A percentile compares a stretch with the other conserved stretches of the same genome.
These are phyloP conservation scores for Trilocha varians DNA, from an alignment of 2,888 invertebrate species.

Conservation along the genomic window DNA sequence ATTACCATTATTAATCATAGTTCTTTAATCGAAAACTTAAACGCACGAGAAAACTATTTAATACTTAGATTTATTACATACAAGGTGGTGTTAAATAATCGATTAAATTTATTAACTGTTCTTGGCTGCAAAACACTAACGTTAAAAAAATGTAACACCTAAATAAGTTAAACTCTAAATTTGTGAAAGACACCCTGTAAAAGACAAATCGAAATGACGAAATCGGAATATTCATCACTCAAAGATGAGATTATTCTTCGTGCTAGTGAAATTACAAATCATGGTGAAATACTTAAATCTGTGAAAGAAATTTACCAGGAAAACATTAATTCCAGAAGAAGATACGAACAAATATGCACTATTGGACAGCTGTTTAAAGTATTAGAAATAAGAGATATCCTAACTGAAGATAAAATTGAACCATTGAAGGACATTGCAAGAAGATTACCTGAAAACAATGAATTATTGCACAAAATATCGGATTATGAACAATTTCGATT, in stretches of 20 bases:
- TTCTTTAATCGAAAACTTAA: no score
- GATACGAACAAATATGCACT: constrained; percentile 44
- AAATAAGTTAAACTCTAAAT: no score
- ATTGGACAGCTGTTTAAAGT: constrained; percentile 42
- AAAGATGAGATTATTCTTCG: constrained; percentile 36
- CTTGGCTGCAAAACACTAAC: no score
- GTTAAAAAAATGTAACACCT: no score
- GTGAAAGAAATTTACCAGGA: constrained; percentile 46
- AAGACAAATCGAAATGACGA: constrained; percentile 46
- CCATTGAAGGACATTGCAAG: constrained; percentile 44
- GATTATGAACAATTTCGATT: constrained; percentile 35
- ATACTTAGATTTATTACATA: no score
- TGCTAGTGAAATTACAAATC: constrained; percentile 33
- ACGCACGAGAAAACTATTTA: no score
- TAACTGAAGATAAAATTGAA: constrained; percentile 46
- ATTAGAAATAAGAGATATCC: constrained; percentile 46
- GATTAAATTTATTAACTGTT: no score
- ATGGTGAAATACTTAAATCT: constrained; percentile 30
- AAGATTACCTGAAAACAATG: constrained; percentile 27
- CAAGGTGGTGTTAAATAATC: no score
- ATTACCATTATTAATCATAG: no score
- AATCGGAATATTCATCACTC: constrained; percentile 39
- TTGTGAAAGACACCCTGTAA: no score
- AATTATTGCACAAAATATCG: constrained; percentile 29
- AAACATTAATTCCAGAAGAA: constrained; percentile 51